phyloP scores from a whole-genome alignment of 2,797 vertebrate genomes.

The Ibycter americanus region DNA sequence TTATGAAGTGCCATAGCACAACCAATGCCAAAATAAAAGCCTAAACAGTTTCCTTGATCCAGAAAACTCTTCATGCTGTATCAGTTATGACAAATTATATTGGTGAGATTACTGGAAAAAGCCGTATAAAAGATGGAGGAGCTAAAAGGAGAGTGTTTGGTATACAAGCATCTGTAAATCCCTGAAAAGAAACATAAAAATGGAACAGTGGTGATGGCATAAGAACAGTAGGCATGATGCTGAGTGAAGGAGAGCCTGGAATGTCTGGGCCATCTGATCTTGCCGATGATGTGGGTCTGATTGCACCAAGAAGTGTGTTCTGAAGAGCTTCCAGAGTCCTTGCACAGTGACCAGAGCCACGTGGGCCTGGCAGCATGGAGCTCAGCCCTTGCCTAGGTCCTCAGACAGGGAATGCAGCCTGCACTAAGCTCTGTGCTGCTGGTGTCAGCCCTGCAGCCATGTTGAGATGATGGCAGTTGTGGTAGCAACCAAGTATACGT shows the following conservation, averaged over 20 bases:
- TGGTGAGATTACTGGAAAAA: background rate
- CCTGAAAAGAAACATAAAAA: background rate
- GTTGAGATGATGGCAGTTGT: background rate
- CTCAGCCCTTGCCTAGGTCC: background rate
- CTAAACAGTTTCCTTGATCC: background rate
- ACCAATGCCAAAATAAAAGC: background rate
- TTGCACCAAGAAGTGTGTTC: background rate
- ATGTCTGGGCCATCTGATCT: background rate
- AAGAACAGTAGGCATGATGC: background rate
- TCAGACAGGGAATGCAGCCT: background rate
- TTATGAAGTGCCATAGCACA: background rate
- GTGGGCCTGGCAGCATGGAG: rapidly evolving
- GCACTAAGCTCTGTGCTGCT: background rate
- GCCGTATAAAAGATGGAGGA: background rate
- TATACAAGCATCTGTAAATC: background rate
- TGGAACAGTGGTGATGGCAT: background rate
- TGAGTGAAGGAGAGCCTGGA: background rate
- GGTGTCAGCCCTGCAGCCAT: background rate
- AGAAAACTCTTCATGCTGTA: background rate
- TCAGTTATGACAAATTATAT: background rate
- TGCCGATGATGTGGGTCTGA: background rate
- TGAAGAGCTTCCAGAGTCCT: background rate
- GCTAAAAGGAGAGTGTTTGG: background rate
- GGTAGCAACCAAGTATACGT: background rate
- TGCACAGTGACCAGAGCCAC: background rate